Conservation (phyloP, 2,888 invertebrate species). For the Thymelicus lineola region DNA sequence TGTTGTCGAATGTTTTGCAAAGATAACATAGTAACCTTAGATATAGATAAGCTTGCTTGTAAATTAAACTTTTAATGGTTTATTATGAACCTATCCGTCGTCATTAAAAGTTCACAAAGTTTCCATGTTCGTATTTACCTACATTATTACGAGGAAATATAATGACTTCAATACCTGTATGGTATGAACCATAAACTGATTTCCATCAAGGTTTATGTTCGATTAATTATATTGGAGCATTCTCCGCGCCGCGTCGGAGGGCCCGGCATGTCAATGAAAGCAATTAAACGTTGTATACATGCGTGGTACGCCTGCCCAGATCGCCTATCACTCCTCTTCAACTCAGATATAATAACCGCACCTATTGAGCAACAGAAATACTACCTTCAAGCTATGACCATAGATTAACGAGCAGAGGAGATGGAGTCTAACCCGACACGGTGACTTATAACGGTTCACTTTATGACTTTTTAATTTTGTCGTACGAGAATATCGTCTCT, state of each 20-base stretch:
- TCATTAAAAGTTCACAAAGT: conserved; percentile 37
- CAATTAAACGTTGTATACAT: conserved; percentile 70
- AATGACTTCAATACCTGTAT: conserved; percentile 32
- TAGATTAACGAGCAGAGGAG: not conserved
- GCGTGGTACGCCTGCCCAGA: conserved; percentile 48
- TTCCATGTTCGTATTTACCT: conserved; percentile 23
- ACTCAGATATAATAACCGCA: conserved; percentile 55
- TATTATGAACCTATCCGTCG: conserved; percentile 32
- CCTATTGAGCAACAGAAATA: conserved; percentile 49
- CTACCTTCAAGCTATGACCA: conserved; percentile 5
- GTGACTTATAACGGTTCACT: no score
- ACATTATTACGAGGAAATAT: conserved; percentile 21
- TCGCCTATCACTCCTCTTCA: conserved; percentile 49
- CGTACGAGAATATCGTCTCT: no score
- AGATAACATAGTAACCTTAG: conserved; percentile 25
- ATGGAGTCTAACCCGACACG: no score
- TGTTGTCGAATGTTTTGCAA: not conserved
- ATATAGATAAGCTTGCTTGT: conserved; percentile 29
- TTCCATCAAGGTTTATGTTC: conserved; percentile 65
- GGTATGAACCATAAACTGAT: conserved; percentile 57
- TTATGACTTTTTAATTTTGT: no score
- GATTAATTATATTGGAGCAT: conserved; percentile 79
- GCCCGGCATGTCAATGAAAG: conserved; percentile 77
- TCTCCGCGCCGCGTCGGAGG: conserved; percentile 62
- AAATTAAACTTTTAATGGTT: conserved; percentile 37